Percentiles rank a stretch among this genome's conserved stretches.
Evolutionary conservation across 2,797 vertebrate species (phyloP).

Genomic region (Capromys pilorides): DNA sequence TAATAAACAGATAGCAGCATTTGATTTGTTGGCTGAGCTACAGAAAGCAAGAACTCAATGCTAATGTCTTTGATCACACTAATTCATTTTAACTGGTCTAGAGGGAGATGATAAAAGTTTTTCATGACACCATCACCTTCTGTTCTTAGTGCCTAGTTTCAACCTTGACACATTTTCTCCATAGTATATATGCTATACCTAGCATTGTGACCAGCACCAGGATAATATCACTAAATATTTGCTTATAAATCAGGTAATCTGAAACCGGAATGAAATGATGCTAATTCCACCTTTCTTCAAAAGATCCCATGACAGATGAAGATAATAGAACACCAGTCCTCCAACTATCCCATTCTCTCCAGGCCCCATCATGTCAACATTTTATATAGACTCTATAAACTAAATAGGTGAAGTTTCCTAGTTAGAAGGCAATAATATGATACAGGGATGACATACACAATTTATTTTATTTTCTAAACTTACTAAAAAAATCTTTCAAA

Average conservation of each 20-base stretch:
- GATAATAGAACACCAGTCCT: background rate
- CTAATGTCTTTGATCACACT: constrained; percentile 69
- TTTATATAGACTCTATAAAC: background rate
- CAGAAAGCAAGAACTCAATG: constrained; percentile 65
- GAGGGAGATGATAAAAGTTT: constrained; percentile 50
- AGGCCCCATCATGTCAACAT: background rate
- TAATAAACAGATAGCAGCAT: constrained; percentile 73
- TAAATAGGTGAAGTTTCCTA: background rate
- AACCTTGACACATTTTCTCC: constrained; percentile 51
- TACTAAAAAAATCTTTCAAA: constrained; percentile 20
- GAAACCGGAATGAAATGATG: background rate
- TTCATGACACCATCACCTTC: constrained; percentile 21
- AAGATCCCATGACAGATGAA: background rate
- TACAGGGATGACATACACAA: background rate
- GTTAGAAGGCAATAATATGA: constrained; percentile 11
- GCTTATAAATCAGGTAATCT: background rate
- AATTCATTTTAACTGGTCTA: constrained; percentile 70
- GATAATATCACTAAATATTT: constrained; percentile 40
- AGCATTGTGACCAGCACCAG: background rate
- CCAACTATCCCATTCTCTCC: background rate
- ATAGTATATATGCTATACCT: background rate
- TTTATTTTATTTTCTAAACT: constrained; percentile 32
- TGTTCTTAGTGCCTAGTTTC: background rate
- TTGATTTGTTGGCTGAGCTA: constrained; percentile 75
- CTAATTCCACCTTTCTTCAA: constrained; percentile 7